A percentile compares a stretch with the other conserved stretches of the same genome.
phyloP scores from a whole-genome alignment of 2,888 invertebrate species.

The Leptopterna dolabrata region DNA sequence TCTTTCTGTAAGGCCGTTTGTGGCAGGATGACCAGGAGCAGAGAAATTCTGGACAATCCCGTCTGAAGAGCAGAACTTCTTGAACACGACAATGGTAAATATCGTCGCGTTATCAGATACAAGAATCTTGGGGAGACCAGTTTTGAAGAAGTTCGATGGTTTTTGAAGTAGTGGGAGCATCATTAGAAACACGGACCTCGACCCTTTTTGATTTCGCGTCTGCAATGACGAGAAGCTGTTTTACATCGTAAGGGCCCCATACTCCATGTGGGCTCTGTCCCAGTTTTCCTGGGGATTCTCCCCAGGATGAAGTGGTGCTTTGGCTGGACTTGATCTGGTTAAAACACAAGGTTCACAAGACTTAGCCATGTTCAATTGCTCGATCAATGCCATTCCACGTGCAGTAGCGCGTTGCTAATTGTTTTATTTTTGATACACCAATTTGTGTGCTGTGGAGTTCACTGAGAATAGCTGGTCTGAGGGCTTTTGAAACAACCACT shows the following conservation, averaged over 20 bases:
- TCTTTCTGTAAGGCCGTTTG: neutral
- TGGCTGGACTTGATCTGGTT: neutral
- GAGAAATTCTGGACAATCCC: conserved; percentile 15
- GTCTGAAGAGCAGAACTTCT: neutral
- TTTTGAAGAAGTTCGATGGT: too few species aligned
- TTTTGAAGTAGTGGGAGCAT: conserved; percentile 8
- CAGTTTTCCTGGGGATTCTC: conserved; percentile 59
- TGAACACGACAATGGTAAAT: neutral
- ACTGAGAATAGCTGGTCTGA: neutral
- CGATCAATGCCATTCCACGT: conserved; percentile 42
- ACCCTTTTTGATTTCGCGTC: conserved; percentile 51
- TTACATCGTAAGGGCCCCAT: conserved; percentile 59
- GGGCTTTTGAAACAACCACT: conserved; percentile 35
- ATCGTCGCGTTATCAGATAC: too few species aligned
- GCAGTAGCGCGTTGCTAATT: too few species aligned
- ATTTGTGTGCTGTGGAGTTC: conserved; percentile 23
- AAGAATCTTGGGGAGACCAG: conserved; percentile 21
- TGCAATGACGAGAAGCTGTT: conserved; percentile 40
- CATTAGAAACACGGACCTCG: neutral
- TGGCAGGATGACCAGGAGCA: neutral
- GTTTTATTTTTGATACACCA: too few species aligned
- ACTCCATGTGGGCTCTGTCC: too few species aligned
- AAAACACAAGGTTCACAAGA: conserved; percentile 60
- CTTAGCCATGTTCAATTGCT: conserved; percentile 60
- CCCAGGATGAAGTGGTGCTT: conserved; percentile 60